Percentiles rank a stretch among this genome's conserved stretches.
phyloP scores from a whole-genome alignment of 2,113 vertebrate genomes.

The Mustela lutreola region DNA sequence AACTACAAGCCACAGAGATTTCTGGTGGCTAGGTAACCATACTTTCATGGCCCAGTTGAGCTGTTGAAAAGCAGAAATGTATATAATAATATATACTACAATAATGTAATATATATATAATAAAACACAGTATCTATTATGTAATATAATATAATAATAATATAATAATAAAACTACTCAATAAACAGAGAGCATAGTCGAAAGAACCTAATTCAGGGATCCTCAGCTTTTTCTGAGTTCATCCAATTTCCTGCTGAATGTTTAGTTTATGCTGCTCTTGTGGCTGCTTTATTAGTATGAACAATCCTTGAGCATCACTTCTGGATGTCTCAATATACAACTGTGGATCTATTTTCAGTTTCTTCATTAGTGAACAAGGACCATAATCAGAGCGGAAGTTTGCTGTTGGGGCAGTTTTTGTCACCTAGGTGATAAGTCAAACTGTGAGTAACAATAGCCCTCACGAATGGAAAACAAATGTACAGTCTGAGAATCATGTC shows the following conservation, averaged over 20 bases:
- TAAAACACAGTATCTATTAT: too few relatives aligned
- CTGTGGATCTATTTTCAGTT: slow-evolving; percentile 42
- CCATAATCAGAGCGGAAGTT: not conserved
- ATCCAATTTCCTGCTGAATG: not conserved
- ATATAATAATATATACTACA: too few relatives aligned
- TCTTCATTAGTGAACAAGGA: not conserved
- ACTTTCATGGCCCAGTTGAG: not conserved
- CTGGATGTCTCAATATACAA: not conserved
- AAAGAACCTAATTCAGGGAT: not conserved
- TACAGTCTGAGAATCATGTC: not conserved
- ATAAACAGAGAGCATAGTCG: not conserved
- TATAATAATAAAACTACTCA: not conserved
- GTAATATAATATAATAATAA: too few relatives aligned
- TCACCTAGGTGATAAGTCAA: slow-evolving; percentile 43
- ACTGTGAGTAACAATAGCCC: slow-evolving; percentile 35
- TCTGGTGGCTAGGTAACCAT: not conserved
- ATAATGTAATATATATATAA: too few relatives aligned
- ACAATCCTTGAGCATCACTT: not conserved
- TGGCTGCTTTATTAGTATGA: not conserved
- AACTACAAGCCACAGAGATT: not conserved
- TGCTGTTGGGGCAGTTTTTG: slow-evolving; percentile 23
- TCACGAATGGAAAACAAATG: not conserved
- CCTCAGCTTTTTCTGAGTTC: not conserved
- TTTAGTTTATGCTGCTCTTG: not conserved
- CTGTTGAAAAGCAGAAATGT: not conserved